Percentiles rank a stretch among this genome's conserved stretches.
Evolutionary conservation across 1,140 invertebrate species (phyloP).

Genomic region (Dryas iulia): DNA sequence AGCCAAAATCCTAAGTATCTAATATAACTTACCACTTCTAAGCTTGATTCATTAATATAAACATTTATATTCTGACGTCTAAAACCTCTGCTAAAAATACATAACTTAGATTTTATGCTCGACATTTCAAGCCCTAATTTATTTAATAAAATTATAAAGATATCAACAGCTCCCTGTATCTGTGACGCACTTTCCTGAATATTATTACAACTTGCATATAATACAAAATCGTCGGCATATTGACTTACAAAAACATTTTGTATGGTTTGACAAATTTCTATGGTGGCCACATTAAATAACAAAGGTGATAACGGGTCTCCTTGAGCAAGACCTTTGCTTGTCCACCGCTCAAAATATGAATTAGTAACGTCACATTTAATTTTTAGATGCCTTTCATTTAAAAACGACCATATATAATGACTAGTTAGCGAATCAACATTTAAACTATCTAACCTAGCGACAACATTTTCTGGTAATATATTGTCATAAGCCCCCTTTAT

Average conservation of each 20-base stretch:
- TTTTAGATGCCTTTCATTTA: conserved; percentile 36
- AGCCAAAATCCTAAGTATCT: background rate
- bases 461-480: conserved; percentile 22
- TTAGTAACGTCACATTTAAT: conserved; percentile 8
- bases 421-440: conserved; percentile 26
- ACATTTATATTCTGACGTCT: background rate
- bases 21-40: background rate
- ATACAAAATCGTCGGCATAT: conserved; percentile 39
- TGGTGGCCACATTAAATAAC: conserved; percentile 39
- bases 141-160: conserved; percentile 9
- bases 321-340: conserved; percentile 37
- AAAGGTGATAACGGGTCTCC: conserved; percentile 42
- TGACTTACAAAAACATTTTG: conserved; percentile 28
- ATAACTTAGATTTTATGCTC: conserved; percentile 29
- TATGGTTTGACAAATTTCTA: conserved; percentile 19
- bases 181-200: conserved; percentile 6
- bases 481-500: conserved; percentile 44
- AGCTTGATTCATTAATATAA: background rate
- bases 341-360: conserved; percentile 11
- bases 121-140: conserved; percentile 32
- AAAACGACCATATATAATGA: conserved; percentile 35
- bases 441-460: conserved; percentile 31
- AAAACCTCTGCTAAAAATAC: conserved; percentile 33
- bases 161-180: conserved; percentile 28
- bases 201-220: conserved; percentile 21